phyloP scores from a whole-genome alignment of 2,888 invertebrate genomes.

The Spodoptera littoralis region DNA sequence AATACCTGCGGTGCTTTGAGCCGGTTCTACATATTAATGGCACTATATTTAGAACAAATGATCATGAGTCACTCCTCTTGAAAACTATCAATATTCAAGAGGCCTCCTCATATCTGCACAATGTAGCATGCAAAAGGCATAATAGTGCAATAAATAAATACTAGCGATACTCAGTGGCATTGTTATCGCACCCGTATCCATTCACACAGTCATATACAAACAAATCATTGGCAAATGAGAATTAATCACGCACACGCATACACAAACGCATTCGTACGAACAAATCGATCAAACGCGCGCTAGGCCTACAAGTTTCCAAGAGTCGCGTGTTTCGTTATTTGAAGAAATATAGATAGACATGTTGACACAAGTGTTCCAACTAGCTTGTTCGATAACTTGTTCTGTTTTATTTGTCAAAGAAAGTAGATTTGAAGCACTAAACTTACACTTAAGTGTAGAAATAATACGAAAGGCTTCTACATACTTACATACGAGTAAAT shows the following conservation, averaged over 20 bases:
- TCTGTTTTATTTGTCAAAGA: neutral
- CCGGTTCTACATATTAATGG: neutral
- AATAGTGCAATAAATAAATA: slow-evolving; percentile 13
- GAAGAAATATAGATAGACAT: slow-evolving; percentile 26
- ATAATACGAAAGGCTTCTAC: too few species aligned
- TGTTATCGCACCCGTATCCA: slow-evolving; percentile 36
- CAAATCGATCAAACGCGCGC: slow-evolving; percentile 41
- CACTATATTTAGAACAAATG: too few species aligned
- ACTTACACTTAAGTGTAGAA: too few species aligned
- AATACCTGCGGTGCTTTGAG: slow-evolving; percentile 14
- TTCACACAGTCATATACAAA: slow-evolving; percentile 23
- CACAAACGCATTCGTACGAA: slow-evolving; percentile 18
- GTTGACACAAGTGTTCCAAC: slow-evolving; percentile 38
- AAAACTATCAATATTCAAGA: too few species aligned
- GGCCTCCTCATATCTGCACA: neutral
- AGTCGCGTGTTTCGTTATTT: slow-evolving; percentile 35
- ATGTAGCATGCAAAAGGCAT: neutral
- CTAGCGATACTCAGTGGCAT: slow-evolving; percentile 13
- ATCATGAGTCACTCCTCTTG: too few species aligned
- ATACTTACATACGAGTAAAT: too few species aligned
- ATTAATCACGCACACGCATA: slow-evolving; percentile 40
- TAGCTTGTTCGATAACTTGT: slow-evolving; percentile 9
- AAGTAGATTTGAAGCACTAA: neutral
- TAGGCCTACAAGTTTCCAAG: slow-evolving; percentile 18
- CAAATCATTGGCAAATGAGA: slow-evolving; percentile 24